Percentiles rank a stretch among this genome's conserved stretches.
Evolutionary conservation across 2,888 invertebrate genomes (phyloP).

Genomic region (Caradrina kadenii): DNA sequence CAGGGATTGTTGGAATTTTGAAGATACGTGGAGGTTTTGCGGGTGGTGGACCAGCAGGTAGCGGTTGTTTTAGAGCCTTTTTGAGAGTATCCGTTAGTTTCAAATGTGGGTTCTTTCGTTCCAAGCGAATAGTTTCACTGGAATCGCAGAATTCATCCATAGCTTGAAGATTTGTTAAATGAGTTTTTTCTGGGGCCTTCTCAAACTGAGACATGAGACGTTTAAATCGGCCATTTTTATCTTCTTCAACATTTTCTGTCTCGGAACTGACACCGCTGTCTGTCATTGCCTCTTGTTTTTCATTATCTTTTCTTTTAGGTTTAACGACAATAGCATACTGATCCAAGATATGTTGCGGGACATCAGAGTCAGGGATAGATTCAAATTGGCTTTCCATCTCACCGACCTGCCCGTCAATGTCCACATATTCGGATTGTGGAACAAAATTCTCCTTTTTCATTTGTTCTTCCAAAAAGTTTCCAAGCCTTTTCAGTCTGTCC

Average conservation of each 20-base stretch:
- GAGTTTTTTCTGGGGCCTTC: conserved; percentile 62
- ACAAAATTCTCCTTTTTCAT: conserved; percentile 86
- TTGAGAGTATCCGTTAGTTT: conserved; percentile 91
- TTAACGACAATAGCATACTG: conserved; percentile 87
- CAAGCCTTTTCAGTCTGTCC: conserved; percentile 81
- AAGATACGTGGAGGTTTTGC: conserved; percentile 94
- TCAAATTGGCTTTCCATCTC: conserved; percentile 58
- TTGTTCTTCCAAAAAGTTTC: conserved; percentile 84
- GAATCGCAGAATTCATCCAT: conserved; percentile 82
- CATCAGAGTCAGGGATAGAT: conserved; percentile 82
- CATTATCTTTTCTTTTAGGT: conserved; percentile 75
- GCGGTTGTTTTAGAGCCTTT: conserved; percentile 92
- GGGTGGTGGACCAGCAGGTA: conserved; percentile 93
- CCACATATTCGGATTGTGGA: conserved; percentile 48
- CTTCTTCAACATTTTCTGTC: conserved; percentile 87
- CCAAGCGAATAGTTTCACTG: conserved; percentile 84
- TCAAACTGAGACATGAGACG: conserved; percentile 64
- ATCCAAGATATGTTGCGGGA: conserved; percentile 85
- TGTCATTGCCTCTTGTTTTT: conserved; percentile 84
- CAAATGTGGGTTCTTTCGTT: conserved; percentile 85
- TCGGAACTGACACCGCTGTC: conserved; percentile 89
- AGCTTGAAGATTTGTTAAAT: conserved; percentile 74
- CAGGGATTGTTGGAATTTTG: conserved; percentile 71
- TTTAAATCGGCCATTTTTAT: conserved; percentile 78
- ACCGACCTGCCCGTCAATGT: conserved; percentile 63